These are phyloP conservation scores for Thunnus maccoyii DNA, from an alignment of 2,113 vertebrate genomes.

Conservation along the genomic window DNA sequence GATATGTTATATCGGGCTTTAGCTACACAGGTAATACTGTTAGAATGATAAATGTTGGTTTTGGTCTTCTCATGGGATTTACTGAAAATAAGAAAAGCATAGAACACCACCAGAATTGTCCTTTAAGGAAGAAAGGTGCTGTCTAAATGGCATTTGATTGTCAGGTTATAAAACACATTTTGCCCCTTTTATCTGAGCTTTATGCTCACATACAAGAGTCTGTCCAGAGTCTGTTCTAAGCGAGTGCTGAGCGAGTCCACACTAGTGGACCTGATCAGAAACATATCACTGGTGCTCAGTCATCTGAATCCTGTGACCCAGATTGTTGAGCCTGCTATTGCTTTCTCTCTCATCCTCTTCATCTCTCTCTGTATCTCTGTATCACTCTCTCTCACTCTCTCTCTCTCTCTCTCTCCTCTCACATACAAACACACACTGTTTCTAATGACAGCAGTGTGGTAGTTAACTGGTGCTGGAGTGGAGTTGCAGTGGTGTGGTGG, in stretches of 20 bases:
- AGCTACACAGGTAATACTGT: not conserved
- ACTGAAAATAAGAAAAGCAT: not conserved
- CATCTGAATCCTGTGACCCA: conserved; percentile 68
- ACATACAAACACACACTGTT: conserved; percentile 36
- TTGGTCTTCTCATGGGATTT: not conserved
- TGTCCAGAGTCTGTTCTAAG: conserved; percentile 14
- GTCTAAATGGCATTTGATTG: conserved; percentile 5
- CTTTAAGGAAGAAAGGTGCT: not conserved
- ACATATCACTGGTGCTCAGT: conserved; percentile 69
- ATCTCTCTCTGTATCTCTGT: conserved; percentile 34
- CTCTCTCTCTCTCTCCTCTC: conserved; percentile 36
- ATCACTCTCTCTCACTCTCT: conserved; percentile 29
- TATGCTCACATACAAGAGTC: conserved; percentile 8
- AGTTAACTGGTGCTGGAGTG: conserved; percentile 79
- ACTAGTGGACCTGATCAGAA: conserved; percentile 68
- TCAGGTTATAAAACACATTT: conserved; percentile 8
- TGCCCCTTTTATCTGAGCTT: conserved; percentile 9
- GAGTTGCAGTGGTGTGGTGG: conserved; percentile 68
- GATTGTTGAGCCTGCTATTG: conserved; percentile 64
- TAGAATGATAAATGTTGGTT: too few relatives aligned
- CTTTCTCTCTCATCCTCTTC: conserved; percentile 48
- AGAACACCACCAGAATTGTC: not conserved
- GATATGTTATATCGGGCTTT: too few relatives aligned
- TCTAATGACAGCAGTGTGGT: conserved; percentile 81
- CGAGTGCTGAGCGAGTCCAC: conserved; percentile 33